Evolutionary conservation across 2,797 vertebrate species (phyloP), one percentile per base, ranked within the genome.

Genomic region (Alfaro cultratus): DNA sequence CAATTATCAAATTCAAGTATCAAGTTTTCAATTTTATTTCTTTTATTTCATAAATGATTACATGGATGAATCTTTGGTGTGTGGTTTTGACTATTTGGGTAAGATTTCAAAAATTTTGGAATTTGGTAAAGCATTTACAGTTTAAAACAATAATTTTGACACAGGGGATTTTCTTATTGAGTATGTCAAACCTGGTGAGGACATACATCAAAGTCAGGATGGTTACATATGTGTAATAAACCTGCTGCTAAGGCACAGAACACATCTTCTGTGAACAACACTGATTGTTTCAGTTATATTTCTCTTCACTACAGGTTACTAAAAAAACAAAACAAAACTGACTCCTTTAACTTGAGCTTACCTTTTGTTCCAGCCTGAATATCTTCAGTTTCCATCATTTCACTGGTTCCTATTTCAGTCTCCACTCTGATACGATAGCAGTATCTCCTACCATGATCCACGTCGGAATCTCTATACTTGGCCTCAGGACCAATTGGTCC

Each of bases 321-420:
- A 45, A 45, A 45, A 11, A 41, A 41, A 41, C 7, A 39, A 0
- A 16, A 13, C 45, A 6, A 8, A 1, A 55, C 74, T 68, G 0
- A 62, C 70, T 8, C 49, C 21, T 55, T 57, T 57, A 4, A 21
- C 73, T 3, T 41, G 34, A 78, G 8, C 90, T 94, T 84, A 99
- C 98, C 97, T 95, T 97, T 97, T 46, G 96, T 95, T 13, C 95
- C 96, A 29, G 96, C 95, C 90, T 97, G 96, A 89, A 98, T 94
- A 76, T 98, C 97, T 9, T 96, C 95, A 0, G 98, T 98, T 83
- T 97, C 96, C 94, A 98, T 95, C 0, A 95, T 34, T 0, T 98
- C 95, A 2, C 98, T 97, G 5, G 36, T 82, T 26, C 97, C 98
- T 86, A 98, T 97, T 0, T 96, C 93, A 5, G 94, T 98, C 89